Conservation (phyloP, 2,888 invertebrate species). For the Chloroclystis v-ata region DNA sequence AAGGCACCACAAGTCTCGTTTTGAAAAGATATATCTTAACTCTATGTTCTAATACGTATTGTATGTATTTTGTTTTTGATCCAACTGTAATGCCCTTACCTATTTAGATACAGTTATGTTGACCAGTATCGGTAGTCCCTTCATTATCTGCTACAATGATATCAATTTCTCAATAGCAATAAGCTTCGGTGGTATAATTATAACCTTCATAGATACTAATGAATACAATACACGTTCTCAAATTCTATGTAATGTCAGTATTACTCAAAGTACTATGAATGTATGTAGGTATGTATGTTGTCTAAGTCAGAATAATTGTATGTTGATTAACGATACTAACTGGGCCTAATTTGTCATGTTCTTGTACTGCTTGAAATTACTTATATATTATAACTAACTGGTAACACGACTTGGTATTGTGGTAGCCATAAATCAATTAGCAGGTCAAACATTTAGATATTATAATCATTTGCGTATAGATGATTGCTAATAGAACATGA, state of each 20-base stretch:
- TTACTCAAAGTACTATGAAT: no score
- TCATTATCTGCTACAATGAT: conserved; percentile 15
- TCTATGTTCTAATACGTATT: no score
- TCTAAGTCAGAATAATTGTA: no score
- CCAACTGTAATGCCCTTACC: background rate
- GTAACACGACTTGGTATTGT: conserved; percentile 20
- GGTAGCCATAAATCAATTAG: no score
- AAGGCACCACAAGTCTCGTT: no score
- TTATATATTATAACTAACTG: conserved; percentile 30
- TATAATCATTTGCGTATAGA: no score
- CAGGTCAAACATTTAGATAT: no score
- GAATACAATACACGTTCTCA: conserved; percentile 33
- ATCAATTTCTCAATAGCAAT: conserved; percentile 16
- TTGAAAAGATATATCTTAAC: no score
- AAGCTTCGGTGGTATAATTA: conserved; percentile 12
- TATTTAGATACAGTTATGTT: conserved; percentile 14
- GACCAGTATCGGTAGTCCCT: conserved; percentile 12
- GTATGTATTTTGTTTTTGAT: background rate
- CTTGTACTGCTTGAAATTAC: conserved; percentile 28
- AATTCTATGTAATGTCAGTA: background rate
- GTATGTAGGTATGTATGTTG: no score
- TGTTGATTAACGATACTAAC: no score
- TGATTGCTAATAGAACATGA: no score
- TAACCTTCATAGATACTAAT: conserved; percentile 18
- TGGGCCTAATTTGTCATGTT: no score